Evolutionary conservation across 2,797 vertebrate species (phyloP), one percentile per base, ranked within the genome.

Genomic region (Muscicapa striata): DNA sequence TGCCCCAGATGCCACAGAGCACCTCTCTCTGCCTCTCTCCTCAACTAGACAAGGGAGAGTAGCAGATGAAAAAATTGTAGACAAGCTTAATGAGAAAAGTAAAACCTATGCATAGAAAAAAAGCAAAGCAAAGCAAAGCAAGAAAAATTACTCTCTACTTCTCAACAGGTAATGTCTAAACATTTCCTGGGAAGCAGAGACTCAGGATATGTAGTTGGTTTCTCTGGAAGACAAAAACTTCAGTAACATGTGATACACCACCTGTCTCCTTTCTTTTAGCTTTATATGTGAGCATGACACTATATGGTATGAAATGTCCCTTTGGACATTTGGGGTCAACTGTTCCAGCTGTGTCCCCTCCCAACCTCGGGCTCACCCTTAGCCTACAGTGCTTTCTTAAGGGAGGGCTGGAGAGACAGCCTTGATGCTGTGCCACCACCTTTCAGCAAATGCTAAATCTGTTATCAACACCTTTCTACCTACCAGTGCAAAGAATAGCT

Each of bases 201-300:
- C 6, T 69, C 48, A 11, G 3, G 13, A 16, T 1, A 1, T 20
- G 5, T 45, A 62, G 10, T 5, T 1, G 1, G 22, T n/a, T 54
- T 40, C 13, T 36, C 59, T 63, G 62, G 14, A 82, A 78, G 19
- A 26, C 15, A 86, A 77, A 64, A 26, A 14, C 4, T 20, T 80
- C 36, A 32, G 13, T 24, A 40, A 45, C 5, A n/a, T 23, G 54
- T 41, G 5, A 16, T 9, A 4, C 13, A n/a, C 9, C 3, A 29
- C 5, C 8, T 1, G 10, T 73, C 22, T 43, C 6, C 18, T 48
- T 76, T 64, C 16, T 51, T 27, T 20, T 57, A 73, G 34, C 45
- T 48, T 80, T 66, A 19, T 30, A 34, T 69, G 12, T 74, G 23
- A 51, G 3, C 5, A 30, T 38, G 10, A 30, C 0, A 1, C 17